Evolutionary conservation across 2,888 invertebrate genomes (phyloP), one percentile per base, ranked within the genome.

Genomic region (Physocephala rufipes): DNA sequence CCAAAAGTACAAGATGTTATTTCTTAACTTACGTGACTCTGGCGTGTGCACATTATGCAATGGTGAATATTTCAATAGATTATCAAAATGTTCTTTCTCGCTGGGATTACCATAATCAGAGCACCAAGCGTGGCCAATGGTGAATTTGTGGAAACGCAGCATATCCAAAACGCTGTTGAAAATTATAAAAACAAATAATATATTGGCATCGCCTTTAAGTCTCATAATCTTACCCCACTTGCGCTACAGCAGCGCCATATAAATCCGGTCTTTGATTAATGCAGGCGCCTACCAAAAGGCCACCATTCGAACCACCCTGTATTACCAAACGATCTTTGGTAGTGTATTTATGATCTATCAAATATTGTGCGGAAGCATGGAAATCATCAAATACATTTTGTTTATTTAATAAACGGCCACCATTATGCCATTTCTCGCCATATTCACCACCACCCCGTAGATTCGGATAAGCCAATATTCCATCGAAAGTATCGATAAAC

Each of bases 331-430:
- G 93, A 67, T 89, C 86, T 13, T 91, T 87, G 28, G 85, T 87
- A 0, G 97, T 96, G 86, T 95, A 96, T n/a, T 91, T 89, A 77
- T 94, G 90, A 7, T 87, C 82, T 28, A 96, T 89, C 59, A 99
- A 90, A 88, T 93, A 96, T 86, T 97, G 92, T 0, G 95, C 98
- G 1, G 97, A 97, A 69, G 90, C 88, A 82, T 95, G 94, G 87
- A 99, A 98, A 88, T 99, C 99, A 86, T 98, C 95, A 86, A 99
- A 99, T 61, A 93, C 94, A 86, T 99, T 99, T 87, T 99, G 98
- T 84, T 99, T 99, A 83, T 97, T 96, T 2, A 91, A 89, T 74
- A 95, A 88, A 26, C 95, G 92, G 1, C 98, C 99, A 7, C 90
- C 94, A 84, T 97, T 94, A 87, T 99, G 98, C 99, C 99, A 99